A percentile compares a stretch with the other conserved stretches of the same genome.
phyloP scores from a whole-genome alignment of 2,113 vertebrate species.

The Beaufortia kweichowensis region DNA sequence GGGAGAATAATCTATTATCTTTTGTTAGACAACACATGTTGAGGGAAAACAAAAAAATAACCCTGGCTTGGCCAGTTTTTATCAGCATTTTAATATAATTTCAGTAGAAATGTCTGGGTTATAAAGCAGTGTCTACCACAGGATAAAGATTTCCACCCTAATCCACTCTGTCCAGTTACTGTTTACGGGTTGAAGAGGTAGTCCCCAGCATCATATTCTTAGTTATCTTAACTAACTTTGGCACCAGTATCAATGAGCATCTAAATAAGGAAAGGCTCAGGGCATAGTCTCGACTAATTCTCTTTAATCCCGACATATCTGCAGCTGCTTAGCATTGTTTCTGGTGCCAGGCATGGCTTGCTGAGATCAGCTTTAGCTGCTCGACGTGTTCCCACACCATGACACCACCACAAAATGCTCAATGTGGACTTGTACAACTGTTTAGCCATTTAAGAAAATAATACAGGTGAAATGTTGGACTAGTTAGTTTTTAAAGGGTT shows the following conservation, averaged over 20 bases:
- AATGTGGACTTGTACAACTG: slow-evolving; percentile 61
- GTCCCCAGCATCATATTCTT: slow-evolving; percentile 22
- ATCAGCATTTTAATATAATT: too few relatives aligned
- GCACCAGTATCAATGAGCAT: slow-evolving; percentile 66
- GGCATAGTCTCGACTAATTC: slow-evolving; percentile 71
- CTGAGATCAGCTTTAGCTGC: slow-evolving; percentile 67
- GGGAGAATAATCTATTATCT: too few relatives aligned
- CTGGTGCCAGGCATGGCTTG: slow-evolving; percentile 59
- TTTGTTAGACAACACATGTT: too few relatives aligned
- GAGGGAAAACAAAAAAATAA: too few relatives aligned
- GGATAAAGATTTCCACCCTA: not conserved
- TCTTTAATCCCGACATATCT: slow-evolving; percentile 71
- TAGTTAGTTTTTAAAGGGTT: not conserved
- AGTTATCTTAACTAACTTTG: slow-evolving; percentile 65
- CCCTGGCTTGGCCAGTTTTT: too few relatives aligned
- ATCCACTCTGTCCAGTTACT: not conserved
- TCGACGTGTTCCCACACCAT: slow-evolving; percentile 59
- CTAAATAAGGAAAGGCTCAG: slow-evolving; percentile 77
- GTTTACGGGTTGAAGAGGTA: slow-evolving; percentile 3
- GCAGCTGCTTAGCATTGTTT: slow-evolving; percentile 61
- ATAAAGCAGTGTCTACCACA: not conserved
- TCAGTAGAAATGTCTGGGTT: not conserved
- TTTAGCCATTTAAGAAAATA: slow-evolving; percentile 46
- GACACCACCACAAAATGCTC: slow-evolving; percentile 53
- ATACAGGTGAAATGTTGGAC: slow-evolving; percentile 67